phyloP scores from a whole-genome alignment of 2,797 vertebrate species.

The Gymnopithys bicolor region DNA sequence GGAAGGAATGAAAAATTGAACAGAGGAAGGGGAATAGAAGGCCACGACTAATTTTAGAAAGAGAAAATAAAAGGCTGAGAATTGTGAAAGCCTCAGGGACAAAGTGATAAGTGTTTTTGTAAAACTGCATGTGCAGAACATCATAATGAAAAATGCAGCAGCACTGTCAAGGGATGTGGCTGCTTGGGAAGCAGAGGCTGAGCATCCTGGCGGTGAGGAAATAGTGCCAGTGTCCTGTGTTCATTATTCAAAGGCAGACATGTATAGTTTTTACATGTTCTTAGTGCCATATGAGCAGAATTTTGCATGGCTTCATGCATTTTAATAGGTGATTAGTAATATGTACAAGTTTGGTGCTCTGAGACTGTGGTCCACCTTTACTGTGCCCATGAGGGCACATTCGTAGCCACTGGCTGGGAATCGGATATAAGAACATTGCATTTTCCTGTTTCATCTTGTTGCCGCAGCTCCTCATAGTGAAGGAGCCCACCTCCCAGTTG shows the following conservation, averaged over 20 bases:
- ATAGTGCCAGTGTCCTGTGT: not conserved
- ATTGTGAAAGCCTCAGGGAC: constrained; percentile 27
- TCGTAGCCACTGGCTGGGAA: not conserved
- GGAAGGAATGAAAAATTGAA: not conserved
- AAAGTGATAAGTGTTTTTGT: not conserved
- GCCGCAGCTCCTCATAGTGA: not conserved
- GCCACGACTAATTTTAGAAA: not conserved
- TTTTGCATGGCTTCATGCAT: not conserved
- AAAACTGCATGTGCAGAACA: not conserved
- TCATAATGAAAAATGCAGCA: constrained; percentile 31
- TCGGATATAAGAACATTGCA: not conserved
- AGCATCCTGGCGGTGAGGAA: not conserved
- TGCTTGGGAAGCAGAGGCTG: not conserved
- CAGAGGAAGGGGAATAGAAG: not conserved
- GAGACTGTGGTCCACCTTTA: not conserved
- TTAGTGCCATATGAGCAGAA: not conserved
- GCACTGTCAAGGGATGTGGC: not conserved
- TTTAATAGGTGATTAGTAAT: not conserved
- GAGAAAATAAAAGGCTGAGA: constrained; percentile 2
- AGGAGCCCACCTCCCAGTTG: not conserved
- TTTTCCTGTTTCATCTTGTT: not conserved
- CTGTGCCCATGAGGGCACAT: not conserved
- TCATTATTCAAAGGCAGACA: not conserved
- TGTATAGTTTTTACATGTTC: not conserved
- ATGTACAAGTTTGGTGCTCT: not conserved